phyloP scores from a whole-genome alignment of 2,113 vertebrate genomes.

The Pelecanoides urinatrix region DNA sequence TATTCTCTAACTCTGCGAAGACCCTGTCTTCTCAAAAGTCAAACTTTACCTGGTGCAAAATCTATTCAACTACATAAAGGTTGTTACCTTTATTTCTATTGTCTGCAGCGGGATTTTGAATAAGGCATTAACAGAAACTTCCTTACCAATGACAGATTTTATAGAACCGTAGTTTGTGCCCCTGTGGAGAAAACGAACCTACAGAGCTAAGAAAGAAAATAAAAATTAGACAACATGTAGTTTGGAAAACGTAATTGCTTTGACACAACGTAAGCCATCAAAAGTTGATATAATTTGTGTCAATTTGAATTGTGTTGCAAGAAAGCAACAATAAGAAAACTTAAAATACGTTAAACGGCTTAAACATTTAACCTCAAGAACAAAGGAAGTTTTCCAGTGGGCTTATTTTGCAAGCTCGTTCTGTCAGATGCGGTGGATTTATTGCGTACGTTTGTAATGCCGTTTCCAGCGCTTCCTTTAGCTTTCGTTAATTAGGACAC shows the following conservation, averaged over 20 bases:
- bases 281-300: background rate
- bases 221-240: background rate
- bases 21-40: background rate
- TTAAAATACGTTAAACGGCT: background rate
- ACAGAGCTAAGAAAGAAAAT: background rate
- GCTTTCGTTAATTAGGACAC: background rate
- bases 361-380: conserved; percentile 35
- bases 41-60: background rate
- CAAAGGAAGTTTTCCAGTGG: conserved; percentile 5
- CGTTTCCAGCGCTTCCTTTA: conserved; percentile 3
- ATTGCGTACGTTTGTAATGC: background rate
- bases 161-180: background rate
- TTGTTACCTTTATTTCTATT: background rate
- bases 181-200: background rate
- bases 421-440: background rate
- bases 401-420: conserved; percentile 26
- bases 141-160: background rate
- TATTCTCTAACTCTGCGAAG: background rate
- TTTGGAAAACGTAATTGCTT: background rate
- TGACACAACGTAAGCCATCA: background rate
- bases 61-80: background rate
- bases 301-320: background rate
- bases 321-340: conserved; percentile 1
- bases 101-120: background rate
- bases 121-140: background rate